Conservation (phyloP, 2,113 vertebrate genomes). For the Poeciliopsis retropinna region DNA sequence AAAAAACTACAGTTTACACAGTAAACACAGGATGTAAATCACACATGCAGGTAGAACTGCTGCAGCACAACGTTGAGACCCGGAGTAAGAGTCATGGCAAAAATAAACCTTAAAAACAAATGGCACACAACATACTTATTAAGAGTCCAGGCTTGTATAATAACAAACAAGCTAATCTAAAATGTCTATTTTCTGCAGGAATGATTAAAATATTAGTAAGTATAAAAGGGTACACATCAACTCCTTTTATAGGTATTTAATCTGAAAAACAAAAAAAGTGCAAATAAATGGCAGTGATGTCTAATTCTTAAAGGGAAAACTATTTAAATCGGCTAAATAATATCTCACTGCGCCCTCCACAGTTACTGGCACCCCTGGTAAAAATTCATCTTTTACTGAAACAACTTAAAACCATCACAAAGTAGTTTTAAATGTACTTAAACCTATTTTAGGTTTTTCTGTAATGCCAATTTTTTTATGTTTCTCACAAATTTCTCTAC, state of each 20-base stretch:
- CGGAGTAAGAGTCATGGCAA: conserved; percentile 32
- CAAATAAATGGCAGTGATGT: background rate
- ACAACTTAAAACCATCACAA: too few species aligned
- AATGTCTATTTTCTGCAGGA: background rate
- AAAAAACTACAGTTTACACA: conserved; percentile 43
- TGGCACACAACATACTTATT: conserved; percentile 2
- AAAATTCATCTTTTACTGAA: background rate
- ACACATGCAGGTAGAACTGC: conserved; percentile 66
- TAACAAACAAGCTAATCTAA: conserved; percentile 12
- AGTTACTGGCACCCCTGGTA: background rate
- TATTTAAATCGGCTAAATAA: background rate
- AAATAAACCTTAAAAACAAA: background rate
- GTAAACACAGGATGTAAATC: conserved; percentile 31
- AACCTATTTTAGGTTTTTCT: too few species aligned
- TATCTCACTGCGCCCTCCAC: background rate
- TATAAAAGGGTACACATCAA: too few species aligned
- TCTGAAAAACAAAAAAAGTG: background rate
- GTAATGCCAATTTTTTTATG: too few species aligned
- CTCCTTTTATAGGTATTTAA: too few species aligned
- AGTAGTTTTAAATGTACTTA: too few species aligned
- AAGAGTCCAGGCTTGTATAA: conserved; percentile 3
- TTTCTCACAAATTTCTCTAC: too few species aligned
- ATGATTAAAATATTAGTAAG: too few species aligned
- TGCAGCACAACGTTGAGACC: conserved; percentile 35
- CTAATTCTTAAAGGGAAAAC: background rate